Base-by-base conservation (phyloP, 1,140 invertebrate genomes). In the Ostrea denselamellosa region DNA sequence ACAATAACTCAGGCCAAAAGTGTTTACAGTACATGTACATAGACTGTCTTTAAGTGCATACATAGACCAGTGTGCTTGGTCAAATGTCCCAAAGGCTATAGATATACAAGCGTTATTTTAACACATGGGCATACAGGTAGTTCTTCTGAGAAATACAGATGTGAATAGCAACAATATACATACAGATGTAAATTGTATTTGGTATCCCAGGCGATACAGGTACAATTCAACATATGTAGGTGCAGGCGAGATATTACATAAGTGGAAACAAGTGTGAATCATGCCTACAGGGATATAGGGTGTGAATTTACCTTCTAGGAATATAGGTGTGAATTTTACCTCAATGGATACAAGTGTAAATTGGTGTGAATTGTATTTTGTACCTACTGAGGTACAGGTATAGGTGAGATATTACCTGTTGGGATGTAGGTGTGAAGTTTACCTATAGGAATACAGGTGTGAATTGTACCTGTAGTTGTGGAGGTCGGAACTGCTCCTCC, bases 71-170 rank as follows among this genome's bases (percentile, higher is more conserved):
- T 2, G 34, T 44, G 5, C 34, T 44, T 44, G 34, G 34, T 44
- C 34, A 44, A 2, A 44, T 44, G 5, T 44, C 1, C 34, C 34
- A 44, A 44, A 44, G 34, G 34, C 52, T 52, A 44, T 53, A 12
- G 34, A 19, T 8, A 44, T n/a, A 17, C 9, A n/a, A 8, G 82
- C 8, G 19, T 9, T 12, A 9, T 87, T 54, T 17, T 88, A 58
- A 9, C 88, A 86, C 19, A 91, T 90, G 2, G 94, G 87, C 9
- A 94, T 90, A 8, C 34, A n/a, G n/a, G n/a, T n/a, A n/a, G n/a
- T n/a, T n/a, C n/a, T n/a, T n/a, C n/a, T n/a, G n/a, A n/a, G n/a
- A n/a, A n/a, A n/a, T n/a, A n/a, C n/a, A 44, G 1, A 44, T 44
- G 5, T 44, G 2, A 44, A 44, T 44, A 44, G 34, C 5, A 44